These are phyloP conservation scores for Pyrgilauda ruficollis DNA, from an alignment of 2,113 vertebrate genomes.

Conservation along the genomic window DNA sequence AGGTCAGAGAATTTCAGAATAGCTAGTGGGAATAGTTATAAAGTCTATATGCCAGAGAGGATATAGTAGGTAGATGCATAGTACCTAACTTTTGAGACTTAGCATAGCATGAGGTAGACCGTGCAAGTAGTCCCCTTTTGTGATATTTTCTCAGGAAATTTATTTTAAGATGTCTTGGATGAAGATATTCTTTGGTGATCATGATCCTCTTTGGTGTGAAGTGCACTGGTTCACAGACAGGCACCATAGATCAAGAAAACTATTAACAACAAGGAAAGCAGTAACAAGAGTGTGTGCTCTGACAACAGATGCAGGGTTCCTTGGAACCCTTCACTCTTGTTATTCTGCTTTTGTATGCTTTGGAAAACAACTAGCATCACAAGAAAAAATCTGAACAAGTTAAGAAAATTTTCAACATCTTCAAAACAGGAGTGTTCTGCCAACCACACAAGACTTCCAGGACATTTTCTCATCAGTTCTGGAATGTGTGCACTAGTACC, in stretches of 20 bases:
- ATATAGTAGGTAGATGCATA: not conserved
- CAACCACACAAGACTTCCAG: not conserved
- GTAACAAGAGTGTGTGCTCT: not conserved
- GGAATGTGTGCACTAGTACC: not conserved
- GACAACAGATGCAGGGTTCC: not conserved
- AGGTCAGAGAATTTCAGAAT: not conserved
- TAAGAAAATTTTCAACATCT: not conserved
- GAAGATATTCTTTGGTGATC: too few species aligned
- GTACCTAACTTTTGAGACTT: not conserved
- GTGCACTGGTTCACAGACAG: not conserved
- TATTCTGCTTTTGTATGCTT: not conserved
- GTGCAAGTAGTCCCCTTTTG: not conserved
- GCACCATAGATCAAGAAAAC: not conserved
- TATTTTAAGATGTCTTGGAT: not conserved
- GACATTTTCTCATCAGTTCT: not conserved
- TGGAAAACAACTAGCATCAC: not conserved
- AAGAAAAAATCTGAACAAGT: not conserved
- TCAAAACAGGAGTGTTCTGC: constrained; percentile 18
- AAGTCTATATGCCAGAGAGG: not conserved
- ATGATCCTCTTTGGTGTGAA: not conserved
- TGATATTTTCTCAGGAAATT: not conserved
- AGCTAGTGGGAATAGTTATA: not conserved
- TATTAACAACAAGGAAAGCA: not conserved
- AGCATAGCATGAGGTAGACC: not conserved
- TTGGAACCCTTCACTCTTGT: not conserved